Evolutionary conservation across 2,797 vertebrate species (phyloP), one percentile per base, ranked within the genome.

Genomic region (Bovichtus diacanthus): DNA sequence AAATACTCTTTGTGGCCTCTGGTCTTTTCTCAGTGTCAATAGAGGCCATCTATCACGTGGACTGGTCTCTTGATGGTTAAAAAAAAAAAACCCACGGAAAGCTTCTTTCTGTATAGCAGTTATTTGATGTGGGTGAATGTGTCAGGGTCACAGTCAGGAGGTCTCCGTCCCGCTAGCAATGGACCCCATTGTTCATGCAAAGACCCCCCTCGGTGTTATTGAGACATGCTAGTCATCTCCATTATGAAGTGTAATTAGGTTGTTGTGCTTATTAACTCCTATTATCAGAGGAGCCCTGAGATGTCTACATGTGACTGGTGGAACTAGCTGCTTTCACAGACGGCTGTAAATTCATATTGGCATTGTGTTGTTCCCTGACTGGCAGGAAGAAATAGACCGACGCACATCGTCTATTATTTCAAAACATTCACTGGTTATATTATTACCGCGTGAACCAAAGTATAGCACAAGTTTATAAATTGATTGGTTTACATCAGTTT

Each of bases 231-330:
- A 56, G 84, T 92, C 91, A 85, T 91, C 86, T 83, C 88, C 78
- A 90, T 93, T 92, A 87, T 92, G 83, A 68, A 65, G 64, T 53
- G 82, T 90, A 92, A 93, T 92, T 89, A 93, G 90, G 92, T 80
- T 92, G 90, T 91, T 91, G 89, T 93, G 90, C 90, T 90, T 92
- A 91, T 94, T 93, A 93, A 91, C 87, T 93, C 89, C 77, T 76
- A 88, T 93, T 92, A 90, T 89, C 66, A 73, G 80, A 80, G 66
- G 44, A 84, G 82, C 50, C 59, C 81, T 74, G 82, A 92, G 86
- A 91, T 64, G 88, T 85, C 83, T 82, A 27, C 71, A 29, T 83
- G 88, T 51, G 78, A 49, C 90, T 83, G 88, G 70, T 84, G 83
- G 53, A n/a, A 54, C n/a, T 15, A n/a, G 47, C 31, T n/a, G 27